Conservation (phyloP, 2,113 vertebrate genomes). For the Gobiocypris rarus region DNA sequence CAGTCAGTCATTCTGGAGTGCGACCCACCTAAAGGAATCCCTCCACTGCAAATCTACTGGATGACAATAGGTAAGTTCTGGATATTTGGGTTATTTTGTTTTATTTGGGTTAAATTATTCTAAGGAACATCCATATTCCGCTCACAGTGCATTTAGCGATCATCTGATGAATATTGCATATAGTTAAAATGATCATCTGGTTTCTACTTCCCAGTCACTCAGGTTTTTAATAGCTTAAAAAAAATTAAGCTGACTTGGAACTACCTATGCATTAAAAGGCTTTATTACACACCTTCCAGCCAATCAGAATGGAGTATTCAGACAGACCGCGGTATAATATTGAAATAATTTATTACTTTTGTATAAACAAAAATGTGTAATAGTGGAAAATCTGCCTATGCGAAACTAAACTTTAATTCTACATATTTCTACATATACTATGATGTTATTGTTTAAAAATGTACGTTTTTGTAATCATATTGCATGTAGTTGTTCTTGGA, state of each 20-base stretch:
- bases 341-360: background rate
- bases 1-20: constrained; percentile 86
- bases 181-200: background rate
- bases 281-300: no score
- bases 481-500: no score
- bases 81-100: background rate
- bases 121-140: background rate
- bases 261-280: no score
- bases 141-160: background rate
- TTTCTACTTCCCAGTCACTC: background rate
- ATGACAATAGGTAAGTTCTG: constrained; percentile 91
- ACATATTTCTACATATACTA: background rate
- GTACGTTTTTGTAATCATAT: no score
- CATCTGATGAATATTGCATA: background rate
- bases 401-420: no score
- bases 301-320: no score
- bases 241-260: no score
- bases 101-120: background rate
- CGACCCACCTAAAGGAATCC: constrained; percentile 89
- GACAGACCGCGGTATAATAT: background rate
- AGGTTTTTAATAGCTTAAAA: no score
- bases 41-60: constrained; percentile 94
- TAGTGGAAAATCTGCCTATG: background rate
- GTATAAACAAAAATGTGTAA: background rate
- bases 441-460: no score